A percentile compares a stretch with the other conserved stretches of the same genome.
phyloP scores from a whole-genome alignment of 1,140 invertebrate genomes.

The Dreissena rostriformis region DNA sequence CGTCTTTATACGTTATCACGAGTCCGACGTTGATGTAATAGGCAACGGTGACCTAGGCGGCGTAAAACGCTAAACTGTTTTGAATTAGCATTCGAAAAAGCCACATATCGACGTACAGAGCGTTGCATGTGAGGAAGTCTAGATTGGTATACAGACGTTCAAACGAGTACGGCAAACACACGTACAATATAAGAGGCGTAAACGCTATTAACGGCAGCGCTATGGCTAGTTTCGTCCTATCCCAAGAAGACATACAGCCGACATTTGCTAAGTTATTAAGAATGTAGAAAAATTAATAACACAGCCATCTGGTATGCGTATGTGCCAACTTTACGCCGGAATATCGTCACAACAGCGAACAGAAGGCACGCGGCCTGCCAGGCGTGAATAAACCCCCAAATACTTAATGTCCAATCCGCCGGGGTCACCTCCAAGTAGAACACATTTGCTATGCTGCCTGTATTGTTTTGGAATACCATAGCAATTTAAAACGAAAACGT shows the following conservation, averaged over 20 bases:
- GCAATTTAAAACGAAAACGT: constrained; percentile 5
- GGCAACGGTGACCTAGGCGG: constrained; percentile 76
- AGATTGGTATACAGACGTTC: constrained; percentile 57
- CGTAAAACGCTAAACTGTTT: constrained; percentile 78
- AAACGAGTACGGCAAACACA: constrained; percentile 66
- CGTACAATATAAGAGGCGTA: constrained; percentile 66
- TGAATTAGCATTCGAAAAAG: constrained; percentile 74
- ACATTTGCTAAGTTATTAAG: constrained; percentile 69
- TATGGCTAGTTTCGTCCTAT: constrained; percentile 58
- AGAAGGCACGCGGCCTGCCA: constrained; percentile 71
- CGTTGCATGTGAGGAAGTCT: constrained; percentile 58
- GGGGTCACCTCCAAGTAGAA: constrained; percentile 74
- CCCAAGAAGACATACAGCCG: constrained; percentile 76
- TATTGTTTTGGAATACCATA: constrained; percentile 72
- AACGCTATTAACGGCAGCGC: constrained; percentile 60
- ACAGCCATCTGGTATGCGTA: constrained; percentile 68
- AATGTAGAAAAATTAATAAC: constrained; percentile 65
- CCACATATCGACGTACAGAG: constrained; percentile 66
- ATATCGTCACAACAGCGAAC: constrained; percentile 69
- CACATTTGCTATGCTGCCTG: constrained; percentile 67
- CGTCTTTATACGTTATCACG: constrained; percentile 66
- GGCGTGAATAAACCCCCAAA: constrained; percentile 77
- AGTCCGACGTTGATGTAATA: constrained; percentile 74
- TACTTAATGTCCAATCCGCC: constrained; percentile 74
- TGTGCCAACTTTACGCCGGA: constrained; percentile 58